A percentile compares a stretch with the other conserved stretches of the same genome.
Evolutionary conservation across 1,140 invertebrate genomes (phyloP).

Genomic region (Xylocopa sonorina): DNA sequence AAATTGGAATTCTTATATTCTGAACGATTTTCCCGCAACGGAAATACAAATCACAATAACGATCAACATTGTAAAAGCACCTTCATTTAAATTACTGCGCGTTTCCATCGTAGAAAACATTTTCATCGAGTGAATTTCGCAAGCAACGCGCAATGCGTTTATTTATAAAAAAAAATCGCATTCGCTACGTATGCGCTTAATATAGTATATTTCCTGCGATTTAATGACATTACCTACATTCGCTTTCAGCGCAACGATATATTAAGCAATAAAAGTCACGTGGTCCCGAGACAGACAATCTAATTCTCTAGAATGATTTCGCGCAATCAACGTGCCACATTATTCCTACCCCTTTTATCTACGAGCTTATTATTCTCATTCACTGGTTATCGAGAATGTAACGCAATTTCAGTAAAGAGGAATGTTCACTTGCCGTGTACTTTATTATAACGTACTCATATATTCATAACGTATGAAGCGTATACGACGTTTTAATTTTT

Average conservation of each 20-base stretch:
- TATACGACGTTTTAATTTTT: neutral
- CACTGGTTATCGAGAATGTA: neutral
- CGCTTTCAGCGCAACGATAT: neutral
- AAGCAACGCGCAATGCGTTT: neutral
- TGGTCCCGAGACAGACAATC: neutral
- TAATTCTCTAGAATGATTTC: constrained; percentile 5
- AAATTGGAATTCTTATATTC: no score
- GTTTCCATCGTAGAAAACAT: neutral
- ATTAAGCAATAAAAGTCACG: constrained; percentile 6
- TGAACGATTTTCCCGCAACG: no score
- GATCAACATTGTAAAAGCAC: neutral
- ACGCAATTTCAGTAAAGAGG: neutral
- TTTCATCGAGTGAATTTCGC: neutral
- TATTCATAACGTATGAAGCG: no score
- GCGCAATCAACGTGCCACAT: constrained; percentile 10
- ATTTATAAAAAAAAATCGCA: neutral
- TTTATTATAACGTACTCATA: no score
- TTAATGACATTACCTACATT: constrained; percentile 12
- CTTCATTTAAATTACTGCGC: neutral
- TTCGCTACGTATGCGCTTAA: neutral
- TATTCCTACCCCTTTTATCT: neutral
- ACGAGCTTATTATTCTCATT: neutral
- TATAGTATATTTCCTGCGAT: neutral
- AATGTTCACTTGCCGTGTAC: neutral
- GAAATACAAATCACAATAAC: no score